Evolutionary conservation across 2,888 invertebrate species (phyloP).

Genomic region (Philhelius pedissequus): DNA sequence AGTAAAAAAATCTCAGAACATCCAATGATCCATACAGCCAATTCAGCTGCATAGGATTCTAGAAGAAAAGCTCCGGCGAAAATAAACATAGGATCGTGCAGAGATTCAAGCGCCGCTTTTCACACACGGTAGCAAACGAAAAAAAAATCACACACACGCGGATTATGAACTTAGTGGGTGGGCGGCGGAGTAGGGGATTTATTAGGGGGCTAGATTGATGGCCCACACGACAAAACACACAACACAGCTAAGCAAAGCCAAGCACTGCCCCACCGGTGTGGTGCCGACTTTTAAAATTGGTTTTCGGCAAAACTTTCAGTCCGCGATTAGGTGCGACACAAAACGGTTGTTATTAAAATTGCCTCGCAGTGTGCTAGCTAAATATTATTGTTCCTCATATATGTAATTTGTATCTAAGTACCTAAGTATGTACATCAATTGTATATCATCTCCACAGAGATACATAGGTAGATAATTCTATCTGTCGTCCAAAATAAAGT

Average conservation of each 20-base stretch:
- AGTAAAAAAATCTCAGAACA: not conserved
- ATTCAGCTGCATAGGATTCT: not conserved
- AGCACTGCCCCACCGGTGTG: constrained; percentile 40
- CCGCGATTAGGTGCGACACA: constrained; percentile 68
- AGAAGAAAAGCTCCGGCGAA: constrained; percentile 60
- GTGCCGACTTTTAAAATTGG: constrained; percentile 57
- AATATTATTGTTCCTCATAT: constrained; percentile 27
- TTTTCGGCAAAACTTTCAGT: constrained; percentile 67
- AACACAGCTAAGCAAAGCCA: too few species aligned
- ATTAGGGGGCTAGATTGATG: constrained; percentile 52
- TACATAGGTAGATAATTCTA: not conserved
- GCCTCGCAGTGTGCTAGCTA: constrained; percentile 1
- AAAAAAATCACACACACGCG: constrained; percentile 11
- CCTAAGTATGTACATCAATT: not conserved
- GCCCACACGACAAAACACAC: constrained; percentile 52
- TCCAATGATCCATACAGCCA: not conserved
- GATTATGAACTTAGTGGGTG: not conserved
- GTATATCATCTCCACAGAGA: not conserved
- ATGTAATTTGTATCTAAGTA: constrained; percentile 13
- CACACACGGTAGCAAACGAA: not conserved
- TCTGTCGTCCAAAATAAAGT: constrained; percentile 4
- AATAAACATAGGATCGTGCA: constrained; percentile 58
- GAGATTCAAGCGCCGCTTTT: constrained; percentile 47
- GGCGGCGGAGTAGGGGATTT: too few species aligned
- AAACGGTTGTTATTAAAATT: constrained; percentile 55